Percentiles rank a stretch among this genome's conserved stretches.
These are phyloP conservation scores for Nomada fabriciana DNA, from an alignment of 2,888 invertebrate genomes.

Conservation along the genomic window DNA sequence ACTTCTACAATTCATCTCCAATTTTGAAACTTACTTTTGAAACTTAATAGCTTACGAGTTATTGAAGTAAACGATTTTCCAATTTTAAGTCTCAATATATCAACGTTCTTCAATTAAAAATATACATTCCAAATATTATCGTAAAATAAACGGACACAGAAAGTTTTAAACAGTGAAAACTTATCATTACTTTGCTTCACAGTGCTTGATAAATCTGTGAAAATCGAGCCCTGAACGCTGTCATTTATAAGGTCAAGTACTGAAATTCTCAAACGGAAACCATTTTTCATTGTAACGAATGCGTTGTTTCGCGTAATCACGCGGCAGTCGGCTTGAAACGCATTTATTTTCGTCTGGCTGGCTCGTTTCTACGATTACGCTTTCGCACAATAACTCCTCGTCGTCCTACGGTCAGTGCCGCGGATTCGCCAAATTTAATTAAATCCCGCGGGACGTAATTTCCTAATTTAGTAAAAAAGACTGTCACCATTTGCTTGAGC, in stretches of 20 bases:
- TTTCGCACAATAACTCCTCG: conserved; percentile 40
- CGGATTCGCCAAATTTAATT: conserved; percentile 51
- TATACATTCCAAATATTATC: too few species aligned
- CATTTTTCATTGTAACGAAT: conserved; percentile 26
- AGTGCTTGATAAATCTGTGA: neutral
- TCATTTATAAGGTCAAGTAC: neutral
- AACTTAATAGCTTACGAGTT: too few species aligned
- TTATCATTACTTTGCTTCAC: too few species aligned
- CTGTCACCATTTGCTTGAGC: conserved; percentile 5
- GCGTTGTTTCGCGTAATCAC: conserved; percentile 44
- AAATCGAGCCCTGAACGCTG: neutral
- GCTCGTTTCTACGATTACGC: conserved; percentile 47
- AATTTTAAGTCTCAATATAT: too few species aligned
- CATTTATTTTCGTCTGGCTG: conserved; percentile 51
- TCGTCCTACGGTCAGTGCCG: conserved; percentile 17
- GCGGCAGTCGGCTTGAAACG: conserved; percentile 30
- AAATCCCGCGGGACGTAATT: conserved; percentile 45
- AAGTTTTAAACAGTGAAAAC: too few species aligned
- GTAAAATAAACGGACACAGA: too few species aligned
- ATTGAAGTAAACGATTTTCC: too few species aligned
- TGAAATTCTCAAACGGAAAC: conserved; percentile 18
- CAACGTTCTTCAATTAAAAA: too few species aligned
- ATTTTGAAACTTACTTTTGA: too few species aligned
- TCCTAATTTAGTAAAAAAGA: conserved; percentile 52
- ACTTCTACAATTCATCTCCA: too few species aligned